A percentile compares a stretch with the other conserved stretches of the same genome.
Conservation (phyloP, 2,888 invertebrate genomes). For the Stenotaenia linearis region DNA sequence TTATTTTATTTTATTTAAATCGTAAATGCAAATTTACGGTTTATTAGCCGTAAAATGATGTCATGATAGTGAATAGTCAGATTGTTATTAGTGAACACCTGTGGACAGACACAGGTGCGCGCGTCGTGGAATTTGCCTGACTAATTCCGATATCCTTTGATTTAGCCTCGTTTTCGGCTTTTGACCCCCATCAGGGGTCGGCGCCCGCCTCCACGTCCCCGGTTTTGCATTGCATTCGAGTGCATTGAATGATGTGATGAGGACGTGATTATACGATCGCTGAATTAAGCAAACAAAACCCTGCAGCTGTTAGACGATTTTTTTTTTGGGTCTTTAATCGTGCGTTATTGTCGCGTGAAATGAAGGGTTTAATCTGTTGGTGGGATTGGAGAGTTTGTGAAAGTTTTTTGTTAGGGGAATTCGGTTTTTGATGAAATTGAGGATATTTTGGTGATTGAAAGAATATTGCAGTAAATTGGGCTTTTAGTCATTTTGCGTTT, state of each 20-base stretch:
- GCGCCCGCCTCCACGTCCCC: neutral
- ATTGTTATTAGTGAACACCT: neutral
- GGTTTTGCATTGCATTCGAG: neutral
- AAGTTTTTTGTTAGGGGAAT: no score
- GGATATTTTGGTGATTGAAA: no score
- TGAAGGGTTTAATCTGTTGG: neutral
- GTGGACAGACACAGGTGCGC: neutral
- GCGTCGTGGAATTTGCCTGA: neutral
- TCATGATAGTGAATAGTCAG: neutral
- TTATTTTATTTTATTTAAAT: neutral
- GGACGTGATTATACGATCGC: neutral
- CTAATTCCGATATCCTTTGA: neutral
- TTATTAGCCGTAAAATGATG: neutral
- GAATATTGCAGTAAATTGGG: no score
- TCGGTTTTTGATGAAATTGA: no score
- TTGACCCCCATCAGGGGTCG: neutral
- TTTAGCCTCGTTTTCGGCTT: conserved; percentile 8
- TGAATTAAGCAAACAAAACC: neutral
- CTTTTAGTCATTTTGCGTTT: no score
- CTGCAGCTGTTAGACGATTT: neutral
- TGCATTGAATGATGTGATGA: conserved; percentile 14
- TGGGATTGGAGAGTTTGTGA: no score
- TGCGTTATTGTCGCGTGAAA: neutral
- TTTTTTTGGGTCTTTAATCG: no score
- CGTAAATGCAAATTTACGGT: neutral